A percentile compares a stretch with the other conserved stretches of the same genome.
These are phyloP conservation scores for Cephalopterus ornatus DNA, from an alignment of 2,113 vertebrate genomes.

Conservation along the genomic window DNA sequence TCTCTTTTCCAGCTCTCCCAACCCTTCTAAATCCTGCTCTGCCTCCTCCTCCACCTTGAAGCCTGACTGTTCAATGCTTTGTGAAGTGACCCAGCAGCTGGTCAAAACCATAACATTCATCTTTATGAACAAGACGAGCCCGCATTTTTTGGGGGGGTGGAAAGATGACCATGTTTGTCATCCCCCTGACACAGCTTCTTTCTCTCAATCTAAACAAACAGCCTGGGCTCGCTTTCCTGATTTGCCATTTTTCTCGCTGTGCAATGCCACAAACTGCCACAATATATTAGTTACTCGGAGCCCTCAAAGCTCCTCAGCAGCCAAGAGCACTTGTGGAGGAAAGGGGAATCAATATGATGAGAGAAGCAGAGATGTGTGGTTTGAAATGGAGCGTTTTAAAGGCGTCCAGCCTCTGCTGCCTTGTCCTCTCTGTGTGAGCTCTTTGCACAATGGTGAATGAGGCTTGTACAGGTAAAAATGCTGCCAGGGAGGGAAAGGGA, in stretches of 20 bases:
- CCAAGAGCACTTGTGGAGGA: neutral
- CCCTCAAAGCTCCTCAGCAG: neutral
- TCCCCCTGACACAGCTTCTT: neutral
- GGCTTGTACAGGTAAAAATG: neutral
- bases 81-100: neutral
- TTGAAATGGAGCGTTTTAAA: neutral
- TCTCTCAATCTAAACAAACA: neutral
- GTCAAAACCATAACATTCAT: neutral
- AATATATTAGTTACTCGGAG: neutral
- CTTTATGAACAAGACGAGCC: neutral
- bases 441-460: neutral
- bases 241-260: neutral
- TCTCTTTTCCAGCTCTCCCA: neutral
- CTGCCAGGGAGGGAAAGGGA: neutral
- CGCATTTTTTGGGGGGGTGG: neutral
- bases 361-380: neutral
- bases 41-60: neutral
- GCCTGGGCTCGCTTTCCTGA: neutral
- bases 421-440: neutral
- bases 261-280: neutral
- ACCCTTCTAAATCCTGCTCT: neutral
- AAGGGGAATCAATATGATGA: conserved; percentile 3
- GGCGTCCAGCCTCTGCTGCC: neutral
- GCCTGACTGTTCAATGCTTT: neutral
- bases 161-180: neutral